Evolutionary conservation across 2,113 vertebrate species (phyloP), one percentile per base, ranked within the genome.

Genomic region (Tragelaphus imberbis): DNA sequence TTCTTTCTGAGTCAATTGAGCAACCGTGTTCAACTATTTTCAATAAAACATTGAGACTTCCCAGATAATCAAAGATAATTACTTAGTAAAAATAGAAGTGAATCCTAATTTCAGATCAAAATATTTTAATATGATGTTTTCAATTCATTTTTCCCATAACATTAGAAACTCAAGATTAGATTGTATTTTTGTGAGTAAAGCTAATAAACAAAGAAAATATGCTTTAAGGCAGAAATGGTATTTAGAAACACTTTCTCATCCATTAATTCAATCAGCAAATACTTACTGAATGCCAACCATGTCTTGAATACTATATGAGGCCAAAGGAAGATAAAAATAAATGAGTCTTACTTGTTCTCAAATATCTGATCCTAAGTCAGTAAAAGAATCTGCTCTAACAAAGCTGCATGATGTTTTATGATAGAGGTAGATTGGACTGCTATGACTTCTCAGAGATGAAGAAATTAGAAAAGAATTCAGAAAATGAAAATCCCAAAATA

Each of bases 31-130:
- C 16, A 88, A 86, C 3, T 40, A 8, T 71, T 90, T 88, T 75
- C 30, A 94, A 3, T 16, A 88, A 94, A 94, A 17, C 2, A 92
- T 87, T 95, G 7, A 28, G 8, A 58, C 33, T 81, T 9, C 25
- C n/a, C n/a, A 55, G 17, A 88, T 88, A 93, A 75, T 91, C n/a
- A 84, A 85, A 95, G 40, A 58, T 23, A 90, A 56, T 44, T 63
- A 61, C 53, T 14, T 12, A 47, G 75, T 88, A 90, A 90, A 30
- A 87, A 49, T 49, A 55, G 2, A 77, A 84, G 13, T 95, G 13
- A 90, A 36, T 23, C 21, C 7, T n/a, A 97, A 91, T 79, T 77
- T 49, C 63, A 84, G 95, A 79, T 6, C 6, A n/a, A 95, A 91
- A 30, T 65, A 28, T 56, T 77, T 75, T 30, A 95, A 95, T 77